Conservation (phyloP, 2,888 invertebrate species). For the Tinea pellionella region DNA sequence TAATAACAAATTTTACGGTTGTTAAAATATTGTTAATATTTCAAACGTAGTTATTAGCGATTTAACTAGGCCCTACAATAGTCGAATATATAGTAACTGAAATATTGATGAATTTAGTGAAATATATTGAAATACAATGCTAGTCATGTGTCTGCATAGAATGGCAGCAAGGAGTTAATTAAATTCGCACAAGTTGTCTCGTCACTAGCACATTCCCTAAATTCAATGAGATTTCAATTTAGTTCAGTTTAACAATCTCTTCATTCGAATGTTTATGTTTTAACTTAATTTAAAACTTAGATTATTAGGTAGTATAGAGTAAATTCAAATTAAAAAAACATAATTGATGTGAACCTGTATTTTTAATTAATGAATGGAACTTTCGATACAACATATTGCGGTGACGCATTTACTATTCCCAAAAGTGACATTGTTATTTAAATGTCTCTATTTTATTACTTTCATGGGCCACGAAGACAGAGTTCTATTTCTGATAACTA, state of each 20-base stretch:
- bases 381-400: background rate
- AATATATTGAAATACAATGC: background rate
- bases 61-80: background rate
- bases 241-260: constrained; percentile 43
- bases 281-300: background rate
- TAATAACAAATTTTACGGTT: background rate
- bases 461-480: background rate
- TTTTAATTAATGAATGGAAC: no score
- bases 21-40: background rate
- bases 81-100: background rate
- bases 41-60: background rate
- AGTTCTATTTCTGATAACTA: background rate
- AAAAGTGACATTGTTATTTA: background rate
- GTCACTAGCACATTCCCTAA: constrained; percentile 60
- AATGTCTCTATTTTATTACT: background rate
- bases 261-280: background rate
- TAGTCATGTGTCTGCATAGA: background rate
- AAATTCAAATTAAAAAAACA: no score
- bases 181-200: constrained; percentile 65
- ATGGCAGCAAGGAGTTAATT: constrained; percentile 52
- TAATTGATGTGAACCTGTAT: no score
- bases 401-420: background rate
- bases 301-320: no score
- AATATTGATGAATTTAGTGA: background rate
- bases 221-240: constrained; percentile 70